phyloP scores from a whole-genome alignment of 2,888 invertebrate genomes.

The Lamellibrachia satsuma region DNA sequence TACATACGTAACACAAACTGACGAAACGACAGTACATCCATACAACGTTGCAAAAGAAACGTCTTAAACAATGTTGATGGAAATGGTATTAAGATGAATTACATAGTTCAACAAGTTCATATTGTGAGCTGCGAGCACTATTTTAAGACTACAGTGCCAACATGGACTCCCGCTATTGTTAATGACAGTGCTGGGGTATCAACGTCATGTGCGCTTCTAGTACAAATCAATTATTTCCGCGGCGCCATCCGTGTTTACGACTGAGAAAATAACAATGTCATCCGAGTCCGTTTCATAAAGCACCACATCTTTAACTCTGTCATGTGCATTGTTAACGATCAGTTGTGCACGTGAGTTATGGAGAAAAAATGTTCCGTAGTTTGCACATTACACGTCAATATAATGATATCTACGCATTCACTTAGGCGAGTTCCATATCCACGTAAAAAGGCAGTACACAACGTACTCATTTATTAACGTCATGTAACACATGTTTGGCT shows the following conservation, averaged over 20 bases:
- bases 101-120: not conserved
- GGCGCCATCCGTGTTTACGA: not conserved
- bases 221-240: slow-evolving; percentile 13
- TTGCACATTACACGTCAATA: not conserved
- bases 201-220: not conserved
- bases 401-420: not conserved
- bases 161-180: not conserved
- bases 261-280: not conserved
- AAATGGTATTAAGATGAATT: not conserved
- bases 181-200: not conserved
- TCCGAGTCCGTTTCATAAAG: not conserved
- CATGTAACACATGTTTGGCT: not conserved
- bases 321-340: not conserved
- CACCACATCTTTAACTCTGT: not conserved
- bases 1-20: not conserved
- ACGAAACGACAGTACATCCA: not conserved
- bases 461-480: not conserved
- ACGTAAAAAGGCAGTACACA: not conserved
- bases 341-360: not conserved
- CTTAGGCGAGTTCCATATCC: not conserved
- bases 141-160: not conserved
- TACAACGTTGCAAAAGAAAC: not conserved
- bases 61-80: not conserved
- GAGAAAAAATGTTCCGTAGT: not conserved
- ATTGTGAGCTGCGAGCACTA: not conserved